Percentiles rank a stretch among this genome's conserved stretches.
phyloP scores from a whole-genome alignment of 2,113 vertebrate genomes.

The Steatornis caripensis region DNA sequence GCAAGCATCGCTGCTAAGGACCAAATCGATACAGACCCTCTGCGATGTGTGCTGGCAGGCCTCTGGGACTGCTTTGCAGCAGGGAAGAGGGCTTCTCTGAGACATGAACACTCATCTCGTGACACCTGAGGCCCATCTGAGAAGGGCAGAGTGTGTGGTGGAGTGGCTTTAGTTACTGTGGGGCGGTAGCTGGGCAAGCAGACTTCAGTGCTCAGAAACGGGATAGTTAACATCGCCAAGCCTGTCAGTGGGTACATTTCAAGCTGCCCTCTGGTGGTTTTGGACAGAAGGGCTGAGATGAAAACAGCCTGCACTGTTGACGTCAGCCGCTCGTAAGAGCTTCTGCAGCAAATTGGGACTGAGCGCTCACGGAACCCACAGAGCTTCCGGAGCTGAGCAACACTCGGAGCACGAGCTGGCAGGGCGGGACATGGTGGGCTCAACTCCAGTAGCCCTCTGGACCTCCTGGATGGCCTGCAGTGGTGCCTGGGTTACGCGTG shows the following conservation, averaged over 20 bases:
- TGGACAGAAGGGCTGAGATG: neutral
- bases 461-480: neutral
- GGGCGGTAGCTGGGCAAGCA: neutral
- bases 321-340: neutral
- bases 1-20: neutral
- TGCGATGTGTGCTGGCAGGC: neutral
- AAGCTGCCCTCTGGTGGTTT: slow-evolving; percentile 38
- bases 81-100: neutral
- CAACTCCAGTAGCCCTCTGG: fast-evolving
- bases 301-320: neutral
- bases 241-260: neutral
- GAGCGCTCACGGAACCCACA: neutral
- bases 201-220: neutral
- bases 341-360: neutral
- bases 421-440: fast-evolving
- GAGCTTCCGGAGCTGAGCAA: neutral
- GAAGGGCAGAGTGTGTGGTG: neutral
- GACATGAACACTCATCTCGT: fast-evolving
- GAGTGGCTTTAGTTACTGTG: neutral
- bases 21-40: fast-evolving
- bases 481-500: fast-evolving
- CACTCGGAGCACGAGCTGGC: fast-evolving
- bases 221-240: fast-evolving
- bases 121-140: neutral
- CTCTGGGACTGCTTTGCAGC: neutral